phyloP scores from a whole-genome alignment of 2,888 invertebrate genomes.

The Drosophila mettleri region DNA sequence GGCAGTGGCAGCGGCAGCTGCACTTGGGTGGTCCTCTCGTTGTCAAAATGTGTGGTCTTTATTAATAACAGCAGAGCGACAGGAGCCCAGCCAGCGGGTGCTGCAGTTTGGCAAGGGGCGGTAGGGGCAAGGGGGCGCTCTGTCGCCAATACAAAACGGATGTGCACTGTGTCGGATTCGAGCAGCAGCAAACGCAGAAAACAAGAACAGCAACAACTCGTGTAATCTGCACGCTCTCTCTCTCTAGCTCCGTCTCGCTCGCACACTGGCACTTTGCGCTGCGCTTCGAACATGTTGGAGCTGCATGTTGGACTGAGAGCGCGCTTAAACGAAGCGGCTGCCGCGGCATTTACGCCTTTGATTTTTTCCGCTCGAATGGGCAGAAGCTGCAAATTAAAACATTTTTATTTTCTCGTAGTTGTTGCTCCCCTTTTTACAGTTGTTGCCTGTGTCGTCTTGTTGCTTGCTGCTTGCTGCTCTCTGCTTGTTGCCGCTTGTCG shows the following conservation, averaged over 20 bases:
- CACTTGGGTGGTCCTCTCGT: conserved; percentile 84
- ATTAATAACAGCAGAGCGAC: conserved; percentile 82
- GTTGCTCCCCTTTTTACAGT: conserved; percentile 48
- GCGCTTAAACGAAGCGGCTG: conserved; percentile 35
- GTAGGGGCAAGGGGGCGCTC: conserved; percentile 10
- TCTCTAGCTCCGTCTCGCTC: conserved; percentile 9
- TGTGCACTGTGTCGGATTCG: conserved; percentile 47
- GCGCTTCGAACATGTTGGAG: conserved; percentile 63
- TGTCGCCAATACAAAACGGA: conserved; percentile 81
- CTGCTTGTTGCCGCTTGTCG: conserved; percentile 28
- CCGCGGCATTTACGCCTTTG: conserved; percentile 74
- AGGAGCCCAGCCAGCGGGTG: conserved; percentile 23
- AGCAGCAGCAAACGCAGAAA: conserved; percentile 12
- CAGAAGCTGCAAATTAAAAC: conserved; percentile 83
- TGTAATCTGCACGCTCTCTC: conserved; percentile 47
- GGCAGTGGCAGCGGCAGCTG: conserved; percentile 39
- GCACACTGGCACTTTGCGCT: conserved; percentile 14
- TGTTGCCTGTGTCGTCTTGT: conserved; percentile 28
- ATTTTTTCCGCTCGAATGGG: conserved; percentile 76
- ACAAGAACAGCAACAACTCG: conserved; percentile 25
- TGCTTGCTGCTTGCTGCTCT: conserved; percentile 9
- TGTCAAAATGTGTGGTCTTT: conserved; percentile 85
- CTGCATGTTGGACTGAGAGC: conserved; percentile 34
- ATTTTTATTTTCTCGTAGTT: conserved; percentile 57
- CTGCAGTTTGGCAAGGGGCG: not conserved